phyloP scores from a whole-genome alignment of 92 coral and sea anemone genomes.

The Chrysogorgia sp. region DNA sequence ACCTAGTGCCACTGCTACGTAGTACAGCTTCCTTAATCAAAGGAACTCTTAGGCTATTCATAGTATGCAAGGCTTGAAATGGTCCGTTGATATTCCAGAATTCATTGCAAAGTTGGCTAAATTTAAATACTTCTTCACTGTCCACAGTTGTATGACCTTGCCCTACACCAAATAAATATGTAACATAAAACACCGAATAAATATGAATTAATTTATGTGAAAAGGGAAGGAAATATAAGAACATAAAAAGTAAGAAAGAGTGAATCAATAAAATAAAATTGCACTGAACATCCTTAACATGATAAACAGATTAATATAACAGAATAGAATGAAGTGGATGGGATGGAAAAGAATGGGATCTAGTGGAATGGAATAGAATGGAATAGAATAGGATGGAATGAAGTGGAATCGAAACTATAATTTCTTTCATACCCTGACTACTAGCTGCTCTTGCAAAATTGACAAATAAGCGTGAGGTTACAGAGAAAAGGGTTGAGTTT shows the following conservation, averaged over 20 bases:
- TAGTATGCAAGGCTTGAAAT: slow-evolving; percentile 82
- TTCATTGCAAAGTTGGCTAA: slow-evolving; percentile 77
- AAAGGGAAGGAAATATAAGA: neutral
- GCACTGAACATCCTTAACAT: no score
- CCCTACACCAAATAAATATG: no score
- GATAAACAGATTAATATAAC: no score
- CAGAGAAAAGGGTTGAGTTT: neutral
- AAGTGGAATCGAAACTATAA: neutral
- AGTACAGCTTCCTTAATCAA: slow-evolving; percentile 71
- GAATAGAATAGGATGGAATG: neutral
- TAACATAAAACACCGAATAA: no score
- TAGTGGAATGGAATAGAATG: neutral
- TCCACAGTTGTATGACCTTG: slow-evolving; percentile 67
- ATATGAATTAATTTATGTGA: no score
- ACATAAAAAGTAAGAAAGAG: neutral
- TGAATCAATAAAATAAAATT: no score
- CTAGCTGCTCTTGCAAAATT: neutral
- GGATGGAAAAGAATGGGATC: neutral
- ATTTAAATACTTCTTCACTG: slow-evolving; percentile 81
- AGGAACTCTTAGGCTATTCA: slow-evolving; percentile 89
- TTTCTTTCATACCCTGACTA: slow-evolving; percentile 3
- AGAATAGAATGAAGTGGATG: no score
- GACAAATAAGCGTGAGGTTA: neutral
- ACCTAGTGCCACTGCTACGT: slow-evolving; percentile 18
- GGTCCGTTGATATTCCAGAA: slow-evolving; percentile 94